Evolutionary conservation across 1,140 invertebrate genomes (phyloP).

Genomic region (Drosophila seguyi): DNA sequence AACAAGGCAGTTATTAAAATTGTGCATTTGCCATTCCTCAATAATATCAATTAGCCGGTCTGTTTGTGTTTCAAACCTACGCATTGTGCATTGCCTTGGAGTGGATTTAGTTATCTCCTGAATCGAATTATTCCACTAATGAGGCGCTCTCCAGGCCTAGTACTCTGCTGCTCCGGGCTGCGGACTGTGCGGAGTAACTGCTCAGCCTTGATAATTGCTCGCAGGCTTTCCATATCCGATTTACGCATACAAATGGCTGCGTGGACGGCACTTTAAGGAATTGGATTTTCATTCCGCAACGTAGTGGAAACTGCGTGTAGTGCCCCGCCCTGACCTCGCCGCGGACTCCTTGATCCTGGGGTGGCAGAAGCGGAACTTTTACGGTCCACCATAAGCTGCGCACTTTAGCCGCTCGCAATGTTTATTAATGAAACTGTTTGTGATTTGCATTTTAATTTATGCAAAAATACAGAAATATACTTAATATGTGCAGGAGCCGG

Average conservation of each 20-base stretch:
- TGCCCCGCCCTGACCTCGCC: constrained; percentile 36
- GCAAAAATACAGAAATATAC: constrained; percentile 75
- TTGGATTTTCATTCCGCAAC: constrained; percentile 53
- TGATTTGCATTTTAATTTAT: constrained; percentile 84
- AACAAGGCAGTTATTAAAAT: not conserved
- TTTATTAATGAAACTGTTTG: constrained; percentile 84
- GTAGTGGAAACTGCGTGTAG: constrained; percentile 23
- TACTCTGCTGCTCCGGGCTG: not conserved
- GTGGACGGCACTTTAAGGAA: constrained; percentile 58
- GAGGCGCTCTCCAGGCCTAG: constrained; percentile 7
- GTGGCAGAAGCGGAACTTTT: constrained; percentile 40
- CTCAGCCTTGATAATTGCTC: constrained; percentile 46
- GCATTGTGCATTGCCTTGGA: not conserved
- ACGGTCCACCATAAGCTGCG: constrained; percentile 72
- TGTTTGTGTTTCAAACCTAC: not conserved
- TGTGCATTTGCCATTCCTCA: not conserved
- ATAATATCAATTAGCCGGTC: not conserved
- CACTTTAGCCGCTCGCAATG: constrained; percentile 75
- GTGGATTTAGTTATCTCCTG: constrained; percentile 15
- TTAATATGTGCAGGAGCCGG: constrained; percentile 52
- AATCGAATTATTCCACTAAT: constrained; percentile 38
- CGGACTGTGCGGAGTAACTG: not conserved
- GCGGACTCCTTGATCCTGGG: not conserved
- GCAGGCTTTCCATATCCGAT: constrained; percentile 49
- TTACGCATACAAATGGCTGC: constrained; percentile 40